Percentiles rank a stretch among this genome's conserved stretches.
Evolutionary conservation across 1,140 invertebrate species (phyloP).

Genomic region (Drosophila sp.): DNA sequence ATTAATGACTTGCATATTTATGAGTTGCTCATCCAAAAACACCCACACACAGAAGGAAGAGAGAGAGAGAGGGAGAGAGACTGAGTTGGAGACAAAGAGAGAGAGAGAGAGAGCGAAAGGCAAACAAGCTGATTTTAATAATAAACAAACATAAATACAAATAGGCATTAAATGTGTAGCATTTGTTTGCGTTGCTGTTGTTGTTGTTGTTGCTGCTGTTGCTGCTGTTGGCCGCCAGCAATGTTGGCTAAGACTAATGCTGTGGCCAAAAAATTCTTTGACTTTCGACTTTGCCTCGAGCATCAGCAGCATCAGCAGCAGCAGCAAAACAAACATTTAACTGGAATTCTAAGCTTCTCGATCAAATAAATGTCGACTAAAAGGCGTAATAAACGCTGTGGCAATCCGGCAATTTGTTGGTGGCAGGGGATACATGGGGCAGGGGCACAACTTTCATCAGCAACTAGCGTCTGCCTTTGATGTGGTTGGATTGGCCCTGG

Average conservation of each 20-base stretch:
- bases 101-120: constrained; percentile 5
- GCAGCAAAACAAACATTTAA: constrained; percentile 65
- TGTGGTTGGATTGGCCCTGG: constrained; percentile 70
- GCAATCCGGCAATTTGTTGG: not conserved
- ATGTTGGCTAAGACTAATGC: constrained; percentile 16
- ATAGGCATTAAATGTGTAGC: constrained; percentile 71
- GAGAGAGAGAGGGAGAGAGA: not conserved
- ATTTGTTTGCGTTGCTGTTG: constrained; percentile 63
- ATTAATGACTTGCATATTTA: constrained; percentile 83
- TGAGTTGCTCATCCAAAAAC: constrained; percentile 46
- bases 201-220: constrained; percentile 41
- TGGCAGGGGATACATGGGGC: not conserved
- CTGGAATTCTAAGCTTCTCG: constrained; percentile 62
- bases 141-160: constrained; percentile 72
- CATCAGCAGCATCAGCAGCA: constrained; percentile 10
- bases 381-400: constrained; percentile 62
- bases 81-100: not conserved
- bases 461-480: constrained; percentile 58
- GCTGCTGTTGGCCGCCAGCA: constrained; percentile 33
- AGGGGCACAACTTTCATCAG: constrained; percentile 36
- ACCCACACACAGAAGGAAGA: constrained; percentile 5
- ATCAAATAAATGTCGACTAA: constrained; percentile 52
- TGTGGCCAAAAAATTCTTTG: constrained; percentile 36
- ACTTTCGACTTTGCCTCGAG: constrained; percentile 33
- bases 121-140: constrained; percentile 80